Percentiles rank a stretch among this genome's conserved stretches.
These are phyloP conservation scores for Herminia tarsipennalis DNA, from an alignment of 2,888 invertebrate genomes.

Conservation along the genomic window DNA sequence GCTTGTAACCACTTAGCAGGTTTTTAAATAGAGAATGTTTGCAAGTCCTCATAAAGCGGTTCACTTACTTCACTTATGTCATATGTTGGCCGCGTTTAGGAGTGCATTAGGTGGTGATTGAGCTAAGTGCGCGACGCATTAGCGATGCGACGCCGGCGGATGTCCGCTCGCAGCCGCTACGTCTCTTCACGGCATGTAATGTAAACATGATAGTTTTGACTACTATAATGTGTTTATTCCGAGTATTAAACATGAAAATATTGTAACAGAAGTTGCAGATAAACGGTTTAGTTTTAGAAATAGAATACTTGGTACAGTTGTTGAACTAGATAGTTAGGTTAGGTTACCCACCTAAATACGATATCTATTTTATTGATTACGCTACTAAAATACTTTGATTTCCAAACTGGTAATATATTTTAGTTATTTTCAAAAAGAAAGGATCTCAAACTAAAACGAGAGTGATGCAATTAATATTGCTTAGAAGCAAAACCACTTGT, in stretches of 20 bases:
- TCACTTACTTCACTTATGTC: conserved; percentile 24
- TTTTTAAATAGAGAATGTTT: conserved; percentile 24
- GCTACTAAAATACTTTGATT: too few species aligned
- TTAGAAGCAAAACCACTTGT: conserved; percentile 50
- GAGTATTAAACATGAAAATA: too few species aligned
- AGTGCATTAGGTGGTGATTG: conserved; percentile 22
- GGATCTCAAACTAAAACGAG: conserved; percentile 24
- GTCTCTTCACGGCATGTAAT: conserved; percentile 29
- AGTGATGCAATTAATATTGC: conserved; percentile 40
- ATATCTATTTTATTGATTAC: too few species aligned
- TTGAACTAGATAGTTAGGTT: too few species aligned
- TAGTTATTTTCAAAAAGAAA: neutral
- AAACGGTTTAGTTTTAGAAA: too few species aligned
- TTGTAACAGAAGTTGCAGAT: too few species aligned
- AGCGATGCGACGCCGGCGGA: conserved; percentile 66
- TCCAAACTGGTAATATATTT: neutral
- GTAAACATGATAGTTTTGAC: too few species aligned
- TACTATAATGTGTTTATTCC: too few species aligned
- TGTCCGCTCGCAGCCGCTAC: conserved; percentile 77
- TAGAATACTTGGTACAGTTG: too few species aligned
- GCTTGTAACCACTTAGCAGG: too few species aligned
- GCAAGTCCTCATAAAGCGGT: conserved; percentile 12
- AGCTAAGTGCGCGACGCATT: conserved; percentile 19
- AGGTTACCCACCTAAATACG: too few species aligned
- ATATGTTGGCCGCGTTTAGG: conserved; percentile 31